Evolutionary conservation across 2,797 vertebrate species (phyloP).

Genomic region (Furcifer pardalis): DNA sequence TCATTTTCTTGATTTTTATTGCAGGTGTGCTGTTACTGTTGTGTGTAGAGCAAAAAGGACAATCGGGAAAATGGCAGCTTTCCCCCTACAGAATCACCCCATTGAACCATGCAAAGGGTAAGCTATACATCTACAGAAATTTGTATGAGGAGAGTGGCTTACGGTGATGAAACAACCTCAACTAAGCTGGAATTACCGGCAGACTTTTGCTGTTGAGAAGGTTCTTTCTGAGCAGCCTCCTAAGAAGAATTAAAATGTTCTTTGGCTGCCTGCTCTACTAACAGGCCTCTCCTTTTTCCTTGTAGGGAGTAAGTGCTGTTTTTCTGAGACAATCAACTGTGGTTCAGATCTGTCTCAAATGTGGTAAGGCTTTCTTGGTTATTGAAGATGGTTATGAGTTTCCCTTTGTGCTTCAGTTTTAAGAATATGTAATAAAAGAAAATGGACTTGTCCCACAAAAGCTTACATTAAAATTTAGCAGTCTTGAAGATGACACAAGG

Average conservation of each 20-base stretch:
- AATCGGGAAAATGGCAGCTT: no score
- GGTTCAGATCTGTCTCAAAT: background rate
- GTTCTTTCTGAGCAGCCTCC: constrained; percentile 13
- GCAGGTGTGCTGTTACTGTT: background rate
- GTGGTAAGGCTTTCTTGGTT: background rate
- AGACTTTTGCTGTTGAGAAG: constrained; percentile 22
- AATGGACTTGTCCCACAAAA: no score
- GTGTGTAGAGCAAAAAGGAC: background rate
- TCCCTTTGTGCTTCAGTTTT: background rate
- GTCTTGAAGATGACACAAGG: no score
- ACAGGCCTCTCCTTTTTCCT: background rate
- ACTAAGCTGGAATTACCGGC: constrained; percentile 31
- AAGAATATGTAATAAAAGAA: no score
- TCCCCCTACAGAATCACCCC: no score
- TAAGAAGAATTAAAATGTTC: background rate
- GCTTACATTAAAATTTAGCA: no score
- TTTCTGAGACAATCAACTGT: background rate
- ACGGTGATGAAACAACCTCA: background rate
- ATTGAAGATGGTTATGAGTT: background rate
- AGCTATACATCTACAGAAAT: no score
- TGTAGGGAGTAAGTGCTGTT: background rate
- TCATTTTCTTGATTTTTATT: background rate
- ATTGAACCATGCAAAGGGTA: background rate
- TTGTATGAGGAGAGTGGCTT: no score
- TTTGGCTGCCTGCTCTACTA: background rate